These are phyloP conservation scores for Menura novaehollandiae DNA, from an alignment of 2,113 vertebrate genomes.

Conservation along the genomic window DNA sequence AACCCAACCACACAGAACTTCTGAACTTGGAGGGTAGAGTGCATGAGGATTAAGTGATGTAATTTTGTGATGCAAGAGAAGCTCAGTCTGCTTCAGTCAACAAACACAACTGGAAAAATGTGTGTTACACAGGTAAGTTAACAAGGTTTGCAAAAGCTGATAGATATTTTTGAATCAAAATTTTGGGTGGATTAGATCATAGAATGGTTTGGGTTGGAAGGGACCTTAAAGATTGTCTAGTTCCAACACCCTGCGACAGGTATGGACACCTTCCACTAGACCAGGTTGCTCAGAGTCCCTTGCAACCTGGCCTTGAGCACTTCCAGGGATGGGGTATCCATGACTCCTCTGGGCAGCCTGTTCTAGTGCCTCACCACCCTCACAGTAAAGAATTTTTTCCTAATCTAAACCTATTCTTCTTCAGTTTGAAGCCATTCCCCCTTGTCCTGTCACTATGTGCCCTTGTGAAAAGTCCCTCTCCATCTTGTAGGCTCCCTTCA, in stretches of 20 bases:
- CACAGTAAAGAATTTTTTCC: not conserved
- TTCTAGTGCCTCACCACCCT: not conserved
- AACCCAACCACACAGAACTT: not conserved
- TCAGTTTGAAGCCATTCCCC: not conserved
- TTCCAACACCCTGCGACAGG: not conserved
- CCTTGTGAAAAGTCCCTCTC: not conserved
- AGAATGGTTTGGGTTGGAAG: not conserved
- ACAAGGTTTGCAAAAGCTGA: not conserved
- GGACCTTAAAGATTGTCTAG: not conserved
- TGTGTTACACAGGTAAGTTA: not conserved
- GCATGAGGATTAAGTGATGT: not conserved
- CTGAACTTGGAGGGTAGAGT: not conserved
- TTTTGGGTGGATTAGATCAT: not conserved
- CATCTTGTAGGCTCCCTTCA: not conserved
- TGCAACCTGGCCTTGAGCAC: not conserved
- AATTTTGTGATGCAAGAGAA: not conserved
- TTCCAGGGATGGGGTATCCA: not conserved
- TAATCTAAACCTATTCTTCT: not conserved
- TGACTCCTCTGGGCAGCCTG: not conserved
- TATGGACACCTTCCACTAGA: not conserved
- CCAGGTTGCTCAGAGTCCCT: not conserved
- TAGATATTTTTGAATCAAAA: not conserved
- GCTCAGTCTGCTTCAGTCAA: not conserved
- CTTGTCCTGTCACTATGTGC: not conserved
- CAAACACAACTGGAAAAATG: not conserved